Evolutionary conservation across 2,113 vertebrate species (phyloP), one percentile per base, ranked within the genome.

Genomic region (Apeltes quadracus): DNA sequence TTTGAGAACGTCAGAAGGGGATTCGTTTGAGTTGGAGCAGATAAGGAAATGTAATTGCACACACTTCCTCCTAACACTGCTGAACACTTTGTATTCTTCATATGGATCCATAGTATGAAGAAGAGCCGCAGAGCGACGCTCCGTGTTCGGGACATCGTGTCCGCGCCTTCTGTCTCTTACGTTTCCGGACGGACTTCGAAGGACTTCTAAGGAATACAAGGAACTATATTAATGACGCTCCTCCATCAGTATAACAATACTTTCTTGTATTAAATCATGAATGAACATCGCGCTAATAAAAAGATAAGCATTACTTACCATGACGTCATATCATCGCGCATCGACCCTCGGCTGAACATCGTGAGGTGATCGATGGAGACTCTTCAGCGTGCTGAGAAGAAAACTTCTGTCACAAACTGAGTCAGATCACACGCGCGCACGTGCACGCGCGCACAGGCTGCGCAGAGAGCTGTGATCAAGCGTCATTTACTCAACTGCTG

Each of bases 91-190:
- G n/a, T n/a, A 1, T n/a, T 53, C 27, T 54, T 27, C 23, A 3
- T 27, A 54, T 54, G 16, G 7, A 54, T 54, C 51, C 51, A 27
- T 23, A 51, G 2, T 23, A n/a, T 50, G n/a, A n/a, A n/a, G n/a
- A n/a, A n/a, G n/a, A n/a, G n/a, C n/a, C n/a, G n/a, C n/a, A n/a
- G n/a, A n/a, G n/a, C n/a, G n/a, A n/a, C n/a, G 48, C 48, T 63
- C 84, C 81, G 81, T 66, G 64, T 20, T 23, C 29, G 75, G 50
- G 51, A 61, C 87, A 83, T 83, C 23, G 56, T 75, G 43, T 69
- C 77, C 71, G n/a, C n/a, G 43, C 1, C 61, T 74, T 23, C 22
- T 36, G 56, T 50, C 13, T 65, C 22, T 79, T 5, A 82, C 68
- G 76, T 76, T 1, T 9, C 63, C 34, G 1, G 14, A 12, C 23